Conservation (phyloP, 1,140 invertebrate genomes). For the Achroia grisella region DNA sequence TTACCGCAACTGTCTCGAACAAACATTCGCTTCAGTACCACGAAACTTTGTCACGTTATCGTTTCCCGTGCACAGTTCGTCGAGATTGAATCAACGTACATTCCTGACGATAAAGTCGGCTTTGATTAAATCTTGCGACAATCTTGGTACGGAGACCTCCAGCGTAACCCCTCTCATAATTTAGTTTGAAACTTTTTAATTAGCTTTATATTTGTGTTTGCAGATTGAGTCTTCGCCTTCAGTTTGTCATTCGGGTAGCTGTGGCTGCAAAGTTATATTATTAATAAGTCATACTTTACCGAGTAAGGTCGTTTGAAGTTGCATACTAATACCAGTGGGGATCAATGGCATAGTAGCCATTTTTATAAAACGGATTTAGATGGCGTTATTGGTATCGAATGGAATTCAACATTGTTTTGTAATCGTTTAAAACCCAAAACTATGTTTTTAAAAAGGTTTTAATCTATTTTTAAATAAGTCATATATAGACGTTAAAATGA, state of each 20-base stretch:
- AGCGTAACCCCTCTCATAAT: slow-evolving; percentile 68
- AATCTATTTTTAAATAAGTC: too few species aligned
- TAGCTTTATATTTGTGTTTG: slow-evolving; percentile 74
- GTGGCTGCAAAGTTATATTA: slow-evolving; percentile 58
- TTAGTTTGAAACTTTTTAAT: slow-evolving; percentile 73
- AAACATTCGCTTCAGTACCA: slow-evolving; percentile 64
- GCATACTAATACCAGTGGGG: too few species aligned
- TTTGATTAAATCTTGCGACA: slow-evolving; percentile 63
- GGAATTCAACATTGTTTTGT: too few species aligned
- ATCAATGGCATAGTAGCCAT: too few species aligned
- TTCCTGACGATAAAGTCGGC: slow-evolving; percentile 46
- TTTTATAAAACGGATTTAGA: too few species aligned
- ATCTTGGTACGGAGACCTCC: slow-evolving; percentile 63
- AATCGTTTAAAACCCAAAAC: too few species aligned
- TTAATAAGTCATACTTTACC: slow-evolving; percentile 30
- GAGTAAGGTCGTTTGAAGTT: background rate
- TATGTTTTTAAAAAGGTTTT: too few species aligned
- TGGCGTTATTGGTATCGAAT: too few species aligned
- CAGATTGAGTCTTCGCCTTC: slow-evolving; percentile 65
- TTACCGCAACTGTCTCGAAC: slow-evolving; percentile 52
- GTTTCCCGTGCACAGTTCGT: slow-evolving; percentile 8
- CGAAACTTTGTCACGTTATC: slow-evolving; percentile 42
- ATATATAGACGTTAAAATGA: too few species aligned
- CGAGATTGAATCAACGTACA: slow-evolving; percentile 15
- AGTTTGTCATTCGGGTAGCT: slow-evolving; percentile 57